Evolutionary conservation across 2,888 invertebrate species (phyloP).

Genomic region (Zaprionus bogoriensis): DNA sequence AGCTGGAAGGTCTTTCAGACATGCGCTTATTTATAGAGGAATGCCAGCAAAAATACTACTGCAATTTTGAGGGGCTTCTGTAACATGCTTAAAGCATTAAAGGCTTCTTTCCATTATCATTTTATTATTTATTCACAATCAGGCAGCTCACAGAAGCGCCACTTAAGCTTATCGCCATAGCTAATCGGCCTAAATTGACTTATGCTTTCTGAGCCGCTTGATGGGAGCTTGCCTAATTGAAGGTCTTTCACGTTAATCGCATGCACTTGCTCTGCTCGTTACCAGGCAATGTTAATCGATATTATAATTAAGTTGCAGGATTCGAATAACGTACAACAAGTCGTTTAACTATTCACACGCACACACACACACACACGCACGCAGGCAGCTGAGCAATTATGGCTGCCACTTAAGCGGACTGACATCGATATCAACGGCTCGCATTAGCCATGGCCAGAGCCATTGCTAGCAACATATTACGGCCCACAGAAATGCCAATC

Average conservation of each 20-base stretch:
- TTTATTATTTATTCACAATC: no score
- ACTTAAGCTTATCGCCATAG: no score
- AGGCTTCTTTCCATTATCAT: no score
- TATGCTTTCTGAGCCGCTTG: no score
- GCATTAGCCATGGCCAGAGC: conserved; percentile 30
- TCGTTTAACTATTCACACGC: neutral
- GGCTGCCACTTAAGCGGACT: conserved; percentile 42
- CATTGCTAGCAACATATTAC: conserved; percentile 21
- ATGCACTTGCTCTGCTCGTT: neutral
- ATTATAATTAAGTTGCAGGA: conserved; percentile 36
- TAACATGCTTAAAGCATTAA: no score
- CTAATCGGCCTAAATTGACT: no score
- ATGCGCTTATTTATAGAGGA: no score
- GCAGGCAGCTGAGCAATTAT: conserved; percentile 37
- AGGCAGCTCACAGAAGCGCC: no score
- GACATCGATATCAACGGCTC: conserved; percentile 44
- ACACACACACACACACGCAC: conserved; percentile 1
- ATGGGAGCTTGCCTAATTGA: conserved; percentile 12
- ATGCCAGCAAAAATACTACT: no score
- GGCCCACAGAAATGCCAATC: conserved; percentile 43
- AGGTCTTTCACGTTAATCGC: conserved; percentile 2
- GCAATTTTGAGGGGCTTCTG: no score
- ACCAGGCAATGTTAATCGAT: conserved; percentile 11
- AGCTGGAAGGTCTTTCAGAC: no score
- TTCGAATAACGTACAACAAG: conserved; percentile 3